Evolutionary conservation across 2,888 invertebrate species (phyloP), one percentile per base, ranked within the genome.

Genomic region (Galeruca laticollis): DNA sequence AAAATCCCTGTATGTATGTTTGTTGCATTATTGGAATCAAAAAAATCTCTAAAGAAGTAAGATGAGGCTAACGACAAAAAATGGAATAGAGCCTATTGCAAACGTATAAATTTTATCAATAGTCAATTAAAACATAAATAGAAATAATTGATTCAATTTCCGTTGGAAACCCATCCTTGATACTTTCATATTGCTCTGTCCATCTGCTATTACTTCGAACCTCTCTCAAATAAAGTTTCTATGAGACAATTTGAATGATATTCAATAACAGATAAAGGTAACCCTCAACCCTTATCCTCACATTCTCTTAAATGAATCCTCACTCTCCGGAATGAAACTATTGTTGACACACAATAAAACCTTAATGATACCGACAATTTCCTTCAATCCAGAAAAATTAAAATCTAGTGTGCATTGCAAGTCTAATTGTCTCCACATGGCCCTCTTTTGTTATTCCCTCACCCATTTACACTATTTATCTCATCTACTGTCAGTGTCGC

Each of bases 271-370:
- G 60, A 37, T 43, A 60, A 60, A 43, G 37, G 61, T 61, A 51
- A 61, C 31, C 33, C 31, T 35, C 37, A 62, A 65, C 65, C 65
- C 66, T 59, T 59, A 66, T 51, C 20, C 59, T 35, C 8, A 49
- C 31, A 65, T 57, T 49, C 65, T 56, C 15, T 18, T 54, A 54
- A 63, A 57, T 57, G n/a, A 57, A 52, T 31, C n/a, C 54, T 56
- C 56, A 63, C 63, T 37, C 62, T 26, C 52, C 43, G 40, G 13
- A 56, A 54, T 40, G 18, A 26, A 43, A 66, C 66, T 18, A 59
- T 66, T 66, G 66, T 66, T 66, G 66, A 66, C 66, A 66, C 37
- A 66, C 66, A 66, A 66, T 66, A 66, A 66, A 66, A 59, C 51
- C 66, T 66, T 66, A 66, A 66, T 51, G 66, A 66, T 66, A 47